Conservation (phyloP, 2,113 vertebrate species). For the Sarotherodon lohbergeri region DNA sequence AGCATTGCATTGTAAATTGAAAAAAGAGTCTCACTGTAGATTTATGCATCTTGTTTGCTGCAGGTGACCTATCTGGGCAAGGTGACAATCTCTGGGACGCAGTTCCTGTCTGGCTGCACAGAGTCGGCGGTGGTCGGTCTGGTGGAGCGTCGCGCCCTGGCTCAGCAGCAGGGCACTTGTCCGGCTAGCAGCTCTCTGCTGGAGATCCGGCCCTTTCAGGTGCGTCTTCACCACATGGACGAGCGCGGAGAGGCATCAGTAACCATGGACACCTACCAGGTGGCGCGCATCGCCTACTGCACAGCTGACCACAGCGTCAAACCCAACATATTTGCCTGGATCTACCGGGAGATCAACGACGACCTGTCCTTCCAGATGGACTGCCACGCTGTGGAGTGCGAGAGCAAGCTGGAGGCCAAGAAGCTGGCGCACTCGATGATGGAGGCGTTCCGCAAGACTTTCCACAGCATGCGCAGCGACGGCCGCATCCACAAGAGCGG, state of each 20-base stretch:
- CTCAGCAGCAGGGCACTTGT: conserved; percentile 71
- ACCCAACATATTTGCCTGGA: conserved; percentile 96
- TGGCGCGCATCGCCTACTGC: conserved; percentile 98
- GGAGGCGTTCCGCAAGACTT: conserved; percentile 99
- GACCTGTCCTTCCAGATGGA: conserved; percentile 99
- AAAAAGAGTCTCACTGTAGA: neutral
- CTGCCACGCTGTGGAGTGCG: conserved; percentile 96
- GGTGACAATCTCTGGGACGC: conserved; percentile 87
- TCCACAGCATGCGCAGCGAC: conserved; percentile 97
- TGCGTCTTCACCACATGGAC: conserved; percentile 92
- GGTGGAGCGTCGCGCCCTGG: conserved; percentile 79
- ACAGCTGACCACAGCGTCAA: conserved; percentile 93
- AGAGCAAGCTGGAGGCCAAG: conserved; percentile 97
- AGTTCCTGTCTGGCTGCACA: conserved; percentile 94
- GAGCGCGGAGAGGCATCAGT: conserved; percentile 84
- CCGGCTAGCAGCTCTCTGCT: conserved; percentile 78
- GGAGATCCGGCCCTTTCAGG: conserved; percentile 97
- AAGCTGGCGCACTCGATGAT: conserved; percentile 98
- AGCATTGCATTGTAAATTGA: neutral
- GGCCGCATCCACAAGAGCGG: conserved; percentile 93
- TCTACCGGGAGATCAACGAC: conserved; percentile 97
- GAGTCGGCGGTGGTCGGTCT: conserved; percentile 92
- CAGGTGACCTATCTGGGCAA: conserved; percentile 97
- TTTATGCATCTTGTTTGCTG: conserved; percentile 16
- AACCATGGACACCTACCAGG: conserved; percentile 97